Percentiles rank a stretch among this genome's conserved stretches.
phyloP scores from a whole-genome alignment of 2,797 vertebrate species.

The Glyptemys insculpta region DNA sequence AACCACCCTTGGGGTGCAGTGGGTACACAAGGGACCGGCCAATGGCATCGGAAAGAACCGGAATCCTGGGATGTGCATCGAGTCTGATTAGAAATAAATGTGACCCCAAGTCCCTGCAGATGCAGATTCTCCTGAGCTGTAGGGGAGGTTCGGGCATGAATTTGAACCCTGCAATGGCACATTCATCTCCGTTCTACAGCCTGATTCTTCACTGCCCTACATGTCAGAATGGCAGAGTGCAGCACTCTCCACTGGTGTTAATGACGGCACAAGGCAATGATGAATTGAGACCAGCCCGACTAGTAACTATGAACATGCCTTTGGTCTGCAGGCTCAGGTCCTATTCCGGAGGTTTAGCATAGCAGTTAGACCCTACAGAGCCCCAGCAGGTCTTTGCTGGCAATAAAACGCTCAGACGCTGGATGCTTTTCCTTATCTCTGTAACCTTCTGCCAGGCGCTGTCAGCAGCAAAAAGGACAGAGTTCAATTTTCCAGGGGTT shows the following conservation, averaged over 20 bases:
- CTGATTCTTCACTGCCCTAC: not conserved
- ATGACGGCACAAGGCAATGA: not conserved
- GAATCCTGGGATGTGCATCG: not conserved
- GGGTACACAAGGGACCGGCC: not conserved
- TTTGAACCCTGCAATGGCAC: not conserved
- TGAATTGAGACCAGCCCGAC: not conserved
- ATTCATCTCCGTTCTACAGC: not conserved
- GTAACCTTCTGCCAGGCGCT: no score
- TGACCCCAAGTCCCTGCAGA: not conserved
- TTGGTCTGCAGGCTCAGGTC: not conserved
- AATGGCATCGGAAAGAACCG: not conserved
- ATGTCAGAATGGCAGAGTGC: no score
- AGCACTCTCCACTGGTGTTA: no score
- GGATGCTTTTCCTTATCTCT: not conserved
- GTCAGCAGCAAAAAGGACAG: no score
- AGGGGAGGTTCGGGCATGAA: not conserved
- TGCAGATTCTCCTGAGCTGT: not conserved
- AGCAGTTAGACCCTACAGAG: not conserved
- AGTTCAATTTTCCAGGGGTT: no score
- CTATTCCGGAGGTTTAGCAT: not conserved
- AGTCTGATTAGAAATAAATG: no score
- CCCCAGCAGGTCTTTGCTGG: not conserved
- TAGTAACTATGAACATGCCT: not conserved
- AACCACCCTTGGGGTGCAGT: not conserved
- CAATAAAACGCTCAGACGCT: not conserved